Evolutionary conservation across 1,140 invertebrate genomes (phyloP).

Genomic region (Drosophila lacertosa): DNA sequence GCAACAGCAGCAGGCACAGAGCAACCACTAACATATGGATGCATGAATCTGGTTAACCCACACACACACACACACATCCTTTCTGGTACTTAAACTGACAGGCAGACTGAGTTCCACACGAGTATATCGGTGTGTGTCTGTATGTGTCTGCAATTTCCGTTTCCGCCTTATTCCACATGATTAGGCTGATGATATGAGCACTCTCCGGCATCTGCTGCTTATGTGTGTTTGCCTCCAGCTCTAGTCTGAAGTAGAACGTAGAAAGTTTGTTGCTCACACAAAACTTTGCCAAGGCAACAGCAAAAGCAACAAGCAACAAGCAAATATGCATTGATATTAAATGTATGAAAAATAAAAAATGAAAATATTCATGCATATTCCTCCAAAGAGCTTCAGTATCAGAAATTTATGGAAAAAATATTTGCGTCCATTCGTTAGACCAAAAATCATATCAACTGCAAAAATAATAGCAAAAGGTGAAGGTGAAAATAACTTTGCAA

Average conservation of each 20-base stretch:
- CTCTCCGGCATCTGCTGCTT: slow-evolving; percentile 36
- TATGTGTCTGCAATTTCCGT: slow-evolving; percentile 67
- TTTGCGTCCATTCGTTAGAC: background rate
- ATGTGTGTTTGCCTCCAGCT: slow-evolving; percentile 12
- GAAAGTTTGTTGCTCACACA: slow-evolving; percentile 1
- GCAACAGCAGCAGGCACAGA: slow-evolving; percentile 14
- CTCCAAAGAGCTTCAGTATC: background rate
- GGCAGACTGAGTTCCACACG: slow-evolving; percentile 2
- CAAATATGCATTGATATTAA: background rate
- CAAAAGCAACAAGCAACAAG: background rate
- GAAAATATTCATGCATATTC: background rate
- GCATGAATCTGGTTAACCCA: slow-evolving; percentile 49
- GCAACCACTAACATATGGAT: slow-evolving; percentile 44
- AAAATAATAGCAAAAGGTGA: too few relatives aligned
- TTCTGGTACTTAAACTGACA: slow-evolving; percentile 15
- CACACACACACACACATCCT: slow-evolving; percentile 25
- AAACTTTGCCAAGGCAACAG: background rate
- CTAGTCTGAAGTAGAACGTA: background rate
- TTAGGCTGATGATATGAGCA: slow-evolving; percentile 73
- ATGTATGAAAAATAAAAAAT: background rate
- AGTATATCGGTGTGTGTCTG: slow-evolving; percentile 10
- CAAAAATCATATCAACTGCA: background rate
- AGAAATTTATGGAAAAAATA: background rate
- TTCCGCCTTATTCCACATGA: slow-evolving; percentile 79
- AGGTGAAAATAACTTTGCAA: too few relatives aligned